These are phyloP conservation scores for Herpetotheres cachinnans DNA, from an alignment of 2,113 vertebrate species.

Conservation along the genomic window DNA sequence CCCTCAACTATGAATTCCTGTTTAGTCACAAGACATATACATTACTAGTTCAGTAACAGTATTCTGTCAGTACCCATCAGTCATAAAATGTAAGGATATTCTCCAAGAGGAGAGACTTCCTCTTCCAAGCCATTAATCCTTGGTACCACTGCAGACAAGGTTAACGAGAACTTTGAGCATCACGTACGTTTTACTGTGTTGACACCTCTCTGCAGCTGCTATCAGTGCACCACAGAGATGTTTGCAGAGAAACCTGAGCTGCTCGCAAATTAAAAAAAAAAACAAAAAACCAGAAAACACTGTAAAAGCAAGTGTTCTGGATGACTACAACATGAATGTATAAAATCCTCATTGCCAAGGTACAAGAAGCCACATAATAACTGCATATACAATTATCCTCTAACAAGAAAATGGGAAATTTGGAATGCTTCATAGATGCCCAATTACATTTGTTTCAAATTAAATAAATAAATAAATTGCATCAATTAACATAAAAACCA, in stretches of 20 bases:
- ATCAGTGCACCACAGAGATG: background rate
- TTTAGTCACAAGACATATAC: background rate
- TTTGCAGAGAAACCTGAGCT: background rate
- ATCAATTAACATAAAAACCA: background rate
- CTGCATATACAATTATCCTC: background rate
- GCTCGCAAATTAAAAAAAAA: background rate
- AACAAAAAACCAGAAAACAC: background rate
- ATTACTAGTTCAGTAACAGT: background rate
- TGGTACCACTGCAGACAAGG: background rate
- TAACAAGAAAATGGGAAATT: background rate
- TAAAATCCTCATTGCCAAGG: background rate
- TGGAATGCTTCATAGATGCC: background rate
- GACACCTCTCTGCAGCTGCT: background rate
- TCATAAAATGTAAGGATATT: background rate
- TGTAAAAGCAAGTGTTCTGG: background rate
- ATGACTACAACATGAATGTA: background rate
- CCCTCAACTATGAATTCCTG: background rate
- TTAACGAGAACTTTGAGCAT: background rate
- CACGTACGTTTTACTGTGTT: accelerated
- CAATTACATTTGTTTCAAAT: background rate
- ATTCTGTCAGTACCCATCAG: background rate
- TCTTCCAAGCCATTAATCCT: background rate
- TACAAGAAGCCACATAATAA: background rate
- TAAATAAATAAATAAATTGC: background rate
- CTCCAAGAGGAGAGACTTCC: background rate